phyloP scores from a whole-genome alignment of 2,797 vertebrate species.

The Phylloscopus collybita region DNA sequence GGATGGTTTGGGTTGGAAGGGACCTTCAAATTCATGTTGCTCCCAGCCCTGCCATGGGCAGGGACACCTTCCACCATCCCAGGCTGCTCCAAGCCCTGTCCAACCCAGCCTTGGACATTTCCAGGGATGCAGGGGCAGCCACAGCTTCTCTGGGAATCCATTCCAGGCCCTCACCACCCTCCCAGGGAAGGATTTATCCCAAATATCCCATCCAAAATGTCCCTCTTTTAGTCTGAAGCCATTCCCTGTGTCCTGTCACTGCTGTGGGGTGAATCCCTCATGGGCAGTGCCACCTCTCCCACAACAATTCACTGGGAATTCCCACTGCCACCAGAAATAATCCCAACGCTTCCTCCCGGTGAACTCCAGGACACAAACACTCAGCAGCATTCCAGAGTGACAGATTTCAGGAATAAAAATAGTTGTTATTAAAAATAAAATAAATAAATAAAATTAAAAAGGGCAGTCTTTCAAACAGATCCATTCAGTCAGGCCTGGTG shows the following conservation, averaged over 20 bases:
- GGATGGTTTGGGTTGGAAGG: not conserved
- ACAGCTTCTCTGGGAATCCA: not conserved
- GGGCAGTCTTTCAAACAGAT: not conserved
- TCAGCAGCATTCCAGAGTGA: constrained; percentile 1
- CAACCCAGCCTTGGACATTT: rapidly evolving
- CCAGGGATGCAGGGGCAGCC: not conserved
- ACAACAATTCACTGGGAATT: not conserved
- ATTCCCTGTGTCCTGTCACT: not conserved
- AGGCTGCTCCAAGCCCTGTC: not conserved
- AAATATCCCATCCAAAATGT: not conserved
- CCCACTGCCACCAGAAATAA: not conserved
- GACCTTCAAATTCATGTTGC: not conserved
- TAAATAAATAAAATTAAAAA: not conserved
- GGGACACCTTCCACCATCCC: not conserved
- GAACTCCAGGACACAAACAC: not conserved
- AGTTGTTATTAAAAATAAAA: not conserved
- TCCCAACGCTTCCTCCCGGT: not conserved
- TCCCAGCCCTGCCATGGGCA: not conserved
- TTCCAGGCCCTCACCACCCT: not conserved
- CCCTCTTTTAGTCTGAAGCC: not conserved
- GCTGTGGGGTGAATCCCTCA: not conserved
- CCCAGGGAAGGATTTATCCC: not conserved
- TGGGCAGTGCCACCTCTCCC: not conserved
- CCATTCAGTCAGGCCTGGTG: not conserved
- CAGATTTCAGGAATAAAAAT: not conserved